A percentile compares a stretch with the other conserved stretches of the same genome.
Conservation (phyloP, 2,113 vertebrate genomes). For the Gallinago jamesoni region DNA sequence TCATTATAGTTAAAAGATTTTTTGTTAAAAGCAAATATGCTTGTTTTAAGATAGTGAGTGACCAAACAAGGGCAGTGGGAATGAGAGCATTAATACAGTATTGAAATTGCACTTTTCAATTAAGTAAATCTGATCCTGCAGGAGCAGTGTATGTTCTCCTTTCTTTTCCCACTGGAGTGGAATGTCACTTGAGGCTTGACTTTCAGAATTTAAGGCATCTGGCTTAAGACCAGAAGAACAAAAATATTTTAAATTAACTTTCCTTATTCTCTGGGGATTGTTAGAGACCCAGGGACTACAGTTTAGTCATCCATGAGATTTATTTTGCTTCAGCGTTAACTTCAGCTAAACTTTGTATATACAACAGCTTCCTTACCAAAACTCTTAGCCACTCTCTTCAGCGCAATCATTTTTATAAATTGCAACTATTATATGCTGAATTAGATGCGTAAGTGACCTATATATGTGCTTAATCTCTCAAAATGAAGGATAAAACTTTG, state of each 20-base stretch:
- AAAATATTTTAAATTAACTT: conserved; percentile 73
- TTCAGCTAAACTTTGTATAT: conserved; percentile 56
- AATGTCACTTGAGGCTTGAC: conserved; percentile 62
- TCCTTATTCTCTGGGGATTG: conserved; percentile 62
- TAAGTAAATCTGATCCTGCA: neutral
- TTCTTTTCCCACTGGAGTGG: conserved; percentile 63
- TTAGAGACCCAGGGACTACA: conserved; percentile 29
- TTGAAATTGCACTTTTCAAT: neutral
- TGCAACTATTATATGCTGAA: conserved; percentile 6
- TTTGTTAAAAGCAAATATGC: neutral
- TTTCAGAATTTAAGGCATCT: conserved; percentile 73
- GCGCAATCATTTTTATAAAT: conserved; percentile 42
- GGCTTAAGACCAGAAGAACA: conserved; percentile 66
- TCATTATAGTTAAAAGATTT: neutral
- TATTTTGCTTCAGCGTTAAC: conserved; percentile 54
- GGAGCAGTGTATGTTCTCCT: neutral
- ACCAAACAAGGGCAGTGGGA: neutral
- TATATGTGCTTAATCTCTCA: neutral
- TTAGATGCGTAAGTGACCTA: neutral
- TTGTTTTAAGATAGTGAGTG: neutral
- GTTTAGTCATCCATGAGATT: conserved; percentile 65
- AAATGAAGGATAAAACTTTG: neutral
- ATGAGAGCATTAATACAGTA: neutral
- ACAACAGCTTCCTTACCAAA: conserved; percentile 56
- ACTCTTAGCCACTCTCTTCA: conserved; percentile 17